Conservation (phyloP, 1,140 invertebrate genomes). For the Sipha flava region DNA sequence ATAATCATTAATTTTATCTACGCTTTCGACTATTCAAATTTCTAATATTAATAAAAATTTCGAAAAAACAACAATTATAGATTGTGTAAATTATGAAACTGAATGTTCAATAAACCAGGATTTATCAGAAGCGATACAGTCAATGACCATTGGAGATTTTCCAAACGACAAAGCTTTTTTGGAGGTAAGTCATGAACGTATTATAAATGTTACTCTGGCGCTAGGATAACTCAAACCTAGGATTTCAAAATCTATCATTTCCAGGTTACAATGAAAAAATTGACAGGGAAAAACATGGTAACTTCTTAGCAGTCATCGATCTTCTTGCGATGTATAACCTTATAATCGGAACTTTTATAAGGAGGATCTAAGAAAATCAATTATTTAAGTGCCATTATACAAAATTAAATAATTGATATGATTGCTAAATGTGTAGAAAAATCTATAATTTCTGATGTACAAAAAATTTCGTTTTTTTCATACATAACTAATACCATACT, state of each 20-base stretch:
- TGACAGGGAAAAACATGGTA: neutral
- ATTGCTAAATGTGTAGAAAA: neutral
- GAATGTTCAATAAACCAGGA: too few relatives aligned
- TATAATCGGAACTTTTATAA: neutral
- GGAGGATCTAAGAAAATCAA: neutral
- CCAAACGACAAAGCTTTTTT: neutral
- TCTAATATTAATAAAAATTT: too few relatives aligned
- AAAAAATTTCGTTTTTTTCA: conserved; percentile 24
- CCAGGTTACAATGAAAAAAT: neutral
- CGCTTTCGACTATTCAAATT: too few relatives aligned
- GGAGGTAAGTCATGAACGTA: neutral
- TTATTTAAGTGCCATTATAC: conserved; percentile 8
- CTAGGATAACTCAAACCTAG: too few relatives aligned
- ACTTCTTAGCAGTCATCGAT: neutral
- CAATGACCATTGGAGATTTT: too few relatives aligned
- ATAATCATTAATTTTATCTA: too few relatives aligned
- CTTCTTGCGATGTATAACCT: neutral
- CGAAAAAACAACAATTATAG: too few relatives aligned
- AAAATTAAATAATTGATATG: conserved; percentile 28
- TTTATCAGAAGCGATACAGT: too few relatives aligned
- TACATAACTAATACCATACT: conserved; percentile 18
- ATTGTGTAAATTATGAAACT: too few relatives aligned
- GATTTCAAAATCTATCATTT: neutral
- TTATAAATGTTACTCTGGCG: neutral
- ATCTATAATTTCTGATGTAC: conserved; percentile 9